These are phyloP conservation scores for Scylla paramamosain DNA, from an alignment of 1,140 invertebrate genomes.

Conservation along the genomic window DNA sequence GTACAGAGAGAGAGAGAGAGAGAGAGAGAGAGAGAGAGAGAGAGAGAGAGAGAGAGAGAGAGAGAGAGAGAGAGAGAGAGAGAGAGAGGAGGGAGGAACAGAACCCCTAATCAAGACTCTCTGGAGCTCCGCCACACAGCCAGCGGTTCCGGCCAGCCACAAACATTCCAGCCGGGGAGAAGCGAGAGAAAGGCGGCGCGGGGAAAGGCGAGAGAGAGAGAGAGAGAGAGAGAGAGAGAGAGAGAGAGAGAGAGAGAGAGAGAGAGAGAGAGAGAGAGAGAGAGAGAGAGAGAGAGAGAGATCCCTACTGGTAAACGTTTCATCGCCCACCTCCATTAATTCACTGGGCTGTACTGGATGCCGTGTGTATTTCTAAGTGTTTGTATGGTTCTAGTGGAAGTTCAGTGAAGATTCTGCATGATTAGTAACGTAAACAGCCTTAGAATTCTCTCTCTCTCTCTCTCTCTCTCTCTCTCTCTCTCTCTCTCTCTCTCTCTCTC, in stretches of 20 bases:
- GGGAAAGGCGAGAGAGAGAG: background rate
- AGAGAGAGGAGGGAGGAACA: background rate
- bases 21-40: conserved; percentile 27
- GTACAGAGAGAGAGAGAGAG: conserved; percentile 10
- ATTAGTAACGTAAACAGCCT: too few relatives aligned
- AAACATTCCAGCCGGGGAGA: background rate
- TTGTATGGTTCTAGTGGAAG: too few relatives aligned
- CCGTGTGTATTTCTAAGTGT: too few relatives aligned
- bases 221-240: conserved; percentile 25
- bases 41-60: background rate
- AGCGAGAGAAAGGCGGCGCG: background rate
- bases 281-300: conserved; percentile 36
- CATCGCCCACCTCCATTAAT: too few relatives aligned
- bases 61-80: background rate
- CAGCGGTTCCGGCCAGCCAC: conserved; percentile 43
- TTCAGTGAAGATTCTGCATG: too few relatives aligned
- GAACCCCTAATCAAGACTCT: conserved; percentile 42
- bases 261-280: conserved; percentile 30
- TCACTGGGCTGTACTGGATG: too few relatives aligned
- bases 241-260: conserved; percentile 25
- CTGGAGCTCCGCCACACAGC: conserved; percentile 9
- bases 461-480: too few relatives aligned
- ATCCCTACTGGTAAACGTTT: background rate
- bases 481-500: too few relatives aligned
- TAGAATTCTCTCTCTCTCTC: too few relatives aligned